Percentiles rank a stretch among this genome's conserved stretches.
Conservation (phyloP, 2,113 vertebrate species). For the Vimba vimba region DNA sequence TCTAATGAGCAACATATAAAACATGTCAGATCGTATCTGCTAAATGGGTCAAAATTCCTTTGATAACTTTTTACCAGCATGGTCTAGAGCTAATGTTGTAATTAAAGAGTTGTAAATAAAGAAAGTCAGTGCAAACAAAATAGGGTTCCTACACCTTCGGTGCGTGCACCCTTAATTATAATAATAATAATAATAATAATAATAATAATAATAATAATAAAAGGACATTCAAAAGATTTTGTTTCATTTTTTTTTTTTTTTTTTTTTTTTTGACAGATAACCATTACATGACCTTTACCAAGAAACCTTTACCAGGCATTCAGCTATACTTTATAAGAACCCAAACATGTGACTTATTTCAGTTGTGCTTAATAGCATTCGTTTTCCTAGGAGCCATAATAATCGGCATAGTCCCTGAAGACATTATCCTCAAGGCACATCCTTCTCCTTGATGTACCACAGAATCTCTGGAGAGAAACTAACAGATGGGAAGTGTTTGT, state of each 20-base stretch:
- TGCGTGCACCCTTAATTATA: too few species aligned
- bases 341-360: conserved; percentile 2
- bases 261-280: background rate
- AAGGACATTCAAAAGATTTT: too few species aligned
- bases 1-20: too few species aligned
- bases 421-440: conserved; percentile 42
- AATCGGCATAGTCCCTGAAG: conserved; percentile 40
- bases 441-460: conserved; percentile 25
- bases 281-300: background rate
- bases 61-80: too few species aligned
- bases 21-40: too few species aligned
- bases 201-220: too few species aligned
- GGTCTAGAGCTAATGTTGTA: too few species aligned
- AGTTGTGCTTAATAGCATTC: conserved; percentile 36
- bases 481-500: conserved; percentile 54
- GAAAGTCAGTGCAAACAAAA: too few species aligned
- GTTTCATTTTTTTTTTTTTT: background rate
- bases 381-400: conserved; percentile 35
- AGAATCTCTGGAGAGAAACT: conserved; percentile 44
- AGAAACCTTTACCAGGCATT: background rate
- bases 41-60: too few species aligned
- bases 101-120: too few species aligned
- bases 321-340: background rate
- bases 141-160: too few species aligned
- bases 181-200: too few species aligned